These are phyloP conservation scores for Cottoperca gobio DNA, from an alignment of 2,797 vertebrate species.

Conservation along the genomic window DNA sequence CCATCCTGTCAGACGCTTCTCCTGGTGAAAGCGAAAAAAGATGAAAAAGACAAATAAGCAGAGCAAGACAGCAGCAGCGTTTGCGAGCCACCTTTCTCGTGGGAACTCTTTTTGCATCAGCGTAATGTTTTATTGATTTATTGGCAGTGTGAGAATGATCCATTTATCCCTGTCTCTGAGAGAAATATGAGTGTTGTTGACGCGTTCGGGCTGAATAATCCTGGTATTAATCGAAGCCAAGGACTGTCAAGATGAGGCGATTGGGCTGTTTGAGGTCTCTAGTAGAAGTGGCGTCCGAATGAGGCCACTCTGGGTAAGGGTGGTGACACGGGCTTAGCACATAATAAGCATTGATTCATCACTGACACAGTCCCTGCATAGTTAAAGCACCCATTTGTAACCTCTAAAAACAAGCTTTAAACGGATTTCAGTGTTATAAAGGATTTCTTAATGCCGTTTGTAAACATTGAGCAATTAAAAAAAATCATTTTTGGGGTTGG, in stretches of 20 bases:
- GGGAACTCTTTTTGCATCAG: slow-evolving; percentile 71
- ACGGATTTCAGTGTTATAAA: background rate
- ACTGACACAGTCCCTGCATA: background rate
- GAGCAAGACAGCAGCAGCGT: background rate
- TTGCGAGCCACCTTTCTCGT: slow-evolving; percentile 50
- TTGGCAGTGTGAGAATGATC: slow-evolving; percentile 70
- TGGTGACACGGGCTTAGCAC: background rate
- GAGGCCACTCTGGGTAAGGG: background rate
- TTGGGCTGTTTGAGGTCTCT: slow-evolving; percentile 44
- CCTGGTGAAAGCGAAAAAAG: slow-evolving; percentile 28
- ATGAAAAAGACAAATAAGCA: slow-evolving; percentile 48
- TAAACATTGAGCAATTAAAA: background rate
- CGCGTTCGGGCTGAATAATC: slow-evolving; percentile 71
- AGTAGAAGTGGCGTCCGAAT: slow-evolving; percentile 35
- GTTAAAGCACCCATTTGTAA: background rate
- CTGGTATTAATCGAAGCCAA: slow-evolving; percentile 73
- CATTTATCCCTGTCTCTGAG: slow-evolving; percentile 71
- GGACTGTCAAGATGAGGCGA: slow-evolving; percentile 62
- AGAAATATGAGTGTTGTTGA: slow-evolving; percentile 77
- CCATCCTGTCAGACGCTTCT: slow-evolving; percentile 17
- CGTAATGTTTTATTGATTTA: slow-evolving; percentile 84
- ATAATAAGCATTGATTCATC: background rate
- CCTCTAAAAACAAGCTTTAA: slow-evolving; percentile 11
- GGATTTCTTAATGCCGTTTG: background rate
- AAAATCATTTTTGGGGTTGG: background rate